Conservation (phyloP, 2,113 vertebrate species). For the Dolichallabes microphthalmus region DNA sequence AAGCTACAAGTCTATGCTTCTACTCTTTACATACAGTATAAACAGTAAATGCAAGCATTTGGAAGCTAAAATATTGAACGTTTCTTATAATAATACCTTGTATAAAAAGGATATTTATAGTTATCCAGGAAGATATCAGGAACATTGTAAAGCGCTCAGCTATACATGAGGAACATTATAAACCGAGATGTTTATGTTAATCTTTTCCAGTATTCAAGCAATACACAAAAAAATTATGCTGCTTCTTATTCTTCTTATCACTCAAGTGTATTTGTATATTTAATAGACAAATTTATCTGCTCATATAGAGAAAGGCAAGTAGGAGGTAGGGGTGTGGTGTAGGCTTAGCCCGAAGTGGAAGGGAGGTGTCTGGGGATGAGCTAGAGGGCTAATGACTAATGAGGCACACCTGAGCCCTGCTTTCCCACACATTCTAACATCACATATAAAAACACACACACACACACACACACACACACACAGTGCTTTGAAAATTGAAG, state of each 20-base stretch:
- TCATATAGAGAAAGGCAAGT: not conserved
- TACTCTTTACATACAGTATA: not conserved
- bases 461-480: too few relatives aligned
- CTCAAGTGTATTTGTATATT: not conserved
- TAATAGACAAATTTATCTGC: not conserved
- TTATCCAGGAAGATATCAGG: not conserved
- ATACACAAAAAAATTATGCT: not conserved
- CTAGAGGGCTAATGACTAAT: not conserved
- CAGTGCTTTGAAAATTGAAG: too few relatives aligned
- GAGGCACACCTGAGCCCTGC: slow-evolving; percentile 4
- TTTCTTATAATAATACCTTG: not conserved
- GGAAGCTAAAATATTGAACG: not conserved
- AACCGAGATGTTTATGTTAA: not conserved
- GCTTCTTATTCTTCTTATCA: not conserved
- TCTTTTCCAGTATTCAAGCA: not conserved
- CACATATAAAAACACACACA: too few relatives aligned
- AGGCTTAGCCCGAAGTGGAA: not conserved
- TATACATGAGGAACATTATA: not conserved
- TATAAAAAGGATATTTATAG: not conserved
- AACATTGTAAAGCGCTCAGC: not conserved
- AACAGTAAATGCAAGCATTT: not conserved
- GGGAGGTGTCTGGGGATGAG: slow-evolving; percentile 1
- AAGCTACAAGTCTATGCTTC: not conserved
- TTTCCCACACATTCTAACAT: not conserved
- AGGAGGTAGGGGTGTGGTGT: not conserved